These are phyloP conservation scores for Amiota minor DNA, from an alignment of 2,888 invertebrate genomes.

Conservation along the genomic window DNA sequence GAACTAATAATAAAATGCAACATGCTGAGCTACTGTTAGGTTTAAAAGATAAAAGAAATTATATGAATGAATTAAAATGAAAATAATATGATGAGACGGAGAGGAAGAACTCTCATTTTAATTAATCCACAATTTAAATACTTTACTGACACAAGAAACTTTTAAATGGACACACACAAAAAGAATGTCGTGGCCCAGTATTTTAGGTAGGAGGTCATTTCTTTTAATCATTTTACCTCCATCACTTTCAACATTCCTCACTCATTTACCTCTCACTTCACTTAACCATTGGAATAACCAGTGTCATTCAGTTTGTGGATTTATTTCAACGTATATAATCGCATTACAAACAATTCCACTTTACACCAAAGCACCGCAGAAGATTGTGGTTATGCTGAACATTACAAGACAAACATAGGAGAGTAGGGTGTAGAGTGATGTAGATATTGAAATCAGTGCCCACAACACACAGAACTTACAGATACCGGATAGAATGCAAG, in stretches of 20 bases:
- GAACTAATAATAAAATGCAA: too few species aligned
- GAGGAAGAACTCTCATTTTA: neutral
- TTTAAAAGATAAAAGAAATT: too few species aligned
- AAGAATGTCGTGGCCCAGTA: neutral
- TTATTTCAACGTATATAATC: conserved; percentile 15
- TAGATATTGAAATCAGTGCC: neutral
- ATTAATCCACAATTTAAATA: conserved; percentile 3
- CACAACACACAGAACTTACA: neutral
- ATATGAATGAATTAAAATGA: too few species aligned
- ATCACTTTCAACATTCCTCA: too few species aligned
- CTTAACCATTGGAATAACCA: neutral
- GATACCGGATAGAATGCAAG: neutral
- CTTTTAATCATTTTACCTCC: too few species aligned
- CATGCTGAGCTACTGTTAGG: too few species aligned
- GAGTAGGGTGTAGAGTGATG: too few species aligned
- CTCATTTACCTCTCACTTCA: too few species aligned
- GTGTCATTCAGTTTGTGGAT: neutral
- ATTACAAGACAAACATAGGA: neutral
- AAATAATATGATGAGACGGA: too few species aligned
- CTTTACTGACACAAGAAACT: neutral
- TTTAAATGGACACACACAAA: neutral
- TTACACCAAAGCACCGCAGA: conserved; percentile 52
- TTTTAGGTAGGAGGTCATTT: neutral
- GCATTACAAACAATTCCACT: conserved; percentile 66
- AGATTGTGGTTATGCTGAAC: conserved; percentile 54